phyloP scores from a whole-genome alignment of 2,888 invertebrate genomes.

The Paralinhomoeus sp. region DNA sequence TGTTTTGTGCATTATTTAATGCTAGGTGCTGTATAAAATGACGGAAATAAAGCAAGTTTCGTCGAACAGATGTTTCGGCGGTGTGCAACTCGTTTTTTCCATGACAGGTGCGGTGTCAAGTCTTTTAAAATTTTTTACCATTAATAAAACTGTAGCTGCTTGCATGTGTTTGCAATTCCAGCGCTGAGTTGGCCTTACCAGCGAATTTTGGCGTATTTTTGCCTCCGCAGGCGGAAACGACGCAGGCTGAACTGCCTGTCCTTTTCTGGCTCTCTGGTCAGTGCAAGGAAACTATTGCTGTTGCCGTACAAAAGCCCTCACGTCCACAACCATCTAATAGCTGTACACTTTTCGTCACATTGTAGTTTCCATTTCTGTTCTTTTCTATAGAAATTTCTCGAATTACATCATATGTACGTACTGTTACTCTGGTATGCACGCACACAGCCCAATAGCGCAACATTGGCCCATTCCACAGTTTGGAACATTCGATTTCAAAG shows the following conservation, averaged over 20 bases:
- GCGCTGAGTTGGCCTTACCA: constrained; percentile 51
- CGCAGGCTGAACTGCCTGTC: constrained; percentile 42
- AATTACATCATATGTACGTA: too few species aligned
- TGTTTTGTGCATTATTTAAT: too few species aligned
- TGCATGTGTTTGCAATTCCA: constrained; percentile 18
- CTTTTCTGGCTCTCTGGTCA: constrained; percentile 55
- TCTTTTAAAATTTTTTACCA: not conserved
- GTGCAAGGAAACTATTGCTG: too few species aligned
- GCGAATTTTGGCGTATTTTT: constrained; percentile 82
- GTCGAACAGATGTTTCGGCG: constrained; percentile 49
- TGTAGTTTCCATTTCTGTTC: not conserved
- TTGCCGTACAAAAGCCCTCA: too few species aligned
- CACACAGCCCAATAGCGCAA: too few species aligned
- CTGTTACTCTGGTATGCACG: too few species aligned
- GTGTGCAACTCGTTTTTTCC: constrained; percentile 59
- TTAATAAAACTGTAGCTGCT: not conserved
- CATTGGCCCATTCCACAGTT: not conserved
- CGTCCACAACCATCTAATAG: not conserved
- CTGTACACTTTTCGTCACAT: too few species aligned
- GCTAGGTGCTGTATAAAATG: too few species aligned
- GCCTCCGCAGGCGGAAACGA: constrained; percentile 41
- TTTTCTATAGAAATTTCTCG: too few species aligned
- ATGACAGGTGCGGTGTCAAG: not conserved
- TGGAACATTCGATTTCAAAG: not conserved
- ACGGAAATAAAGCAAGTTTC: constrained; percentile 18